Evolutionary conservation across 2,888 invertebrate genomes (phyloP), one percentile per base, ranked within the genome.

Genomic region (Pharmacophagus antenor): DNA sequence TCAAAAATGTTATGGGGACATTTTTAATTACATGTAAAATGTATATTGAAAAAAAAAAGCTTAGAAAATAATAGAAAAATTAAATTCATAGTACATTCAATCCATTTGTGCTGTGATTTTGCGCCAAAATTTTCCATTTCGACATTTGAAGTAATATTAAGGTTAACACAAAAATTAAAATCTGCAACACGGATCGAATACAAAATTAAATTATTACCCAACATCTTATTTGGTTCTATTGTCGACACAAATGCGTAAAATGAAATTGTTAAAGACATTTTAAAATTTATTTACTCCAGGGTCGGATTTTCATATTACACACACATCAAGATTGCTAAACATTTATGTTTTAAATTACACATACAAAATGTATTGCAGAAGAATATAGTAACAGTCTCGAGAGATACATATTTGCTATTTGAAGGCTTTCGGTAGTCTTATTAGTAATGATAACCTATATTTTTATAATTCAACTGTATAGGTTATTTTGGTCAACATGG

Each of bases 371-470:
- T 21, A 49, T 42, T 54, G 18, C 58, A 54, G 59, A 51, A 50
- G 57, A 59, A 23, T 54, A 50, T 31, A 44, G 15, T 8, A 59
- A 22, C 59, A 59, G 59, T 59, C 59, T 59, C 49, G 27, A 25
- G 50, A 55, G 49, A 49, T 49, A 55, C 49, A 44, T 56, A 25
- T 48, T 47, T 49, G 54, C 21, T 54, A 25, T 59, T n/a, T 54
- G 21, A 49, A 59, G 15, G 25, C 53, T 53, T 18, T 41, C 48
- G 15, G 6, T 23, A 53, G n/a, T 56, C 48, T 54, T 27, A 10
- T 42, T 15, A 44, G 2, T 58, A 37, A 21, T 21, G 47, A 25
- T 42, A 27, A 47, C 41, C 12, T n/a, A 52, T 47, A 10, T 48
- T 41, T 53, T 31, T 25, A n/a, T 37, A 44, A 22, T 44, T 51